Base-by-base conservation (phyloP, 2,888 invertebrate genomes). In the Drosophila diplacantha region DNA sequence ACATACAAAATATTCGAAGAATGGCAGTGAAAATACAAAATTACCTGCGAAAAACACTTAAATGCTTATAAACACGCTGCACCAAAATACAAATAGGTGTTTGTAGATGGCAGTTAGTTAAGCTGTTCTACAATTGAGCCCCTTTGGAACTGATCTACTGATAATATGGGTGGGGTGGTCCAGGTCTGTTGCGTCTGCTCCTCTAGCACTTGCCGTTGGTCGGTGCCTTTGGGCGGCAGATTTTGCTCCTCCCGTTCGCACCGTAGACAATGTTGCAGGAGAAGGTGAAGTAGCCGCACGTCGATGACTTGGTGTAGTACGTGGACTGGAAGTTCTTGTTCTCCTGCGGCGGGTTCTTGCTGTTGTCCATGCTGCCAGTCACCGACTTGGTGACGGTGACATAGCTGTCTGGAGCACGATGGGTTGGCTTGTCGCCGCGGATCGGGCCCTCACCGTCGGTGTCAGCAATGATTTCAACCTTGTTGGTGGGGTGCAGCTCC, bases 251-350 rank as follows among this genome's bases (percentile, higher is more conserved):
- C 14, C 94, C 94, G 83, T 93, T 93, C 0, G 92, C 91, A 12
- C 93, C 93, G 75, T 93, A 92, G 1, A 94, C 93, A 84, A 94
- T 92, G 50, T 94, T 94, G 84, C 95, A 95, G 0, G 94, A 93
- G 86, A 95, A 95, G 2, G 95, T 95, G 74, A 95, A 95, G 84
- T 95, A 95, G 9, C 95, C 95, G 85, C 95, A 96, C 2, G 94
- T 95, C 3, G 95, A 95, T 9, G 95, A 94, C 87, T 95, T 95
- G 0, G 95, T 94, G 80, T 94, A 95, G 87, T 94, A 95, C 0
- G 94, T 93, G 71, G 93, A 93, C 2, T 93, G 92, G 83, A 92
- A 93, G 87, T 93, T 93, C 84, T 93, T 93, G 64, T 93, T 92
- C 60, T 92, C 91, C 78, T 88, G 88, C 32, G 89, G 88, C 26